A percentile compares a stretch with the other conserved stretches of the same genome.
Conservation (phyloP, 2,113 vertebrate genomes). For the Cyphomyrus plagiostoma region DNA sequence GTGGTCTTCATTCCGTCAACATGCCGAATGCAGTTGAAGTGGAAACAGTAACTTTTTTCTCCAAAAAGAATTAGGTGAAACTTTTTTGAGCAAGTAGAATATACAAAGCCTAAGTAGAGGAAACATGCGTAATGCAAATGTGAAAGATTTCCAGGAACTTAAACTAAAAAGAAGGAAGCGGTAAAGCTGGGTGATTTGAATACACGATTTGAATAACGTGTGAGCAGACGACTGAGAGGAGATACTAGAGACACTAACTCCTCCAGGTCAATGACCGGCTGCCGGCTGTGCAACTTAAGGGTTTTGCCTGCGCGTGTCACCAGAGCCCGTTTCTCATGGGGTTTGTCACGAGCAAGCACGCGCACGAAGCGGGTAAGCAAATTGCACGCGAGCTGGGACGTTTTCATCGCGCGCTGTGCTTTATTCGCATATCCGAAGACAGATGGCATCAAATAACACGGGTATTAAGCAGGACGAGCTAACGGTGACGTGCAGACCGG, state of each 20-base stretch:
- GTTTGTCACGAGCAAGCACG: conserved; percentile 49
- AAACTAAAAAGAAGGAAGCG: background rate
- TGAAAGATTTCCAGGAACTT: background rate
- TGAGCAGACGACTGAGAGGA: background rate
- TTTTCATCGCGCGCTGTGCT: background rate
- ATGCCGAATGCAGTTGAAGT: background rate
- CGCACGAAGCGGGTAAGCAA: conserved; percentile 46
- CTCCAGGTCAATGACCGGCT: background rate
- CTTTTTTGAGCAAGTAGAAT: background rate
- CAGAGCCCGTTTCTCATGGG: conserved; percentile 45
- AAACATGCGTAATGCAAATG: background rate
- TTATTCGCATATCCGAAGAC: conserved; percentile 10
- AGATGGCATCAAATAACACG: background rate
- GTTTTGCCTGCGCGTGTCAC: background rate
- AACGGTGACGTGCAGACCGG: background rate
- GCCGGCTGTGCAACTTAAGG: background rate
- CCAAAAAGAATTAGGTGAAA: background rate
- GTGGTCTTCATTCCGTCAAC: background rate
- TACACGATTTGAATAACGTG: too few relatives aligned
- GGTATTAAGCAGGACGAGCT: background rate
- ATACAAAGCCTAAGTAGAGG: background rate
- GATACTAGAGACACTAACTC: background rate
- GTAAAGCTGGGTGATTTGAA: background rate
- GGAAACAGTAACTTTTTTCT: background rate
- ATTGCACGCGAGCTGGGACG: background rate